Evolutionary conservation across 1,140 invertebrate species (phyloP).

Genomic region (Neodiprion lecontei): DNA sequence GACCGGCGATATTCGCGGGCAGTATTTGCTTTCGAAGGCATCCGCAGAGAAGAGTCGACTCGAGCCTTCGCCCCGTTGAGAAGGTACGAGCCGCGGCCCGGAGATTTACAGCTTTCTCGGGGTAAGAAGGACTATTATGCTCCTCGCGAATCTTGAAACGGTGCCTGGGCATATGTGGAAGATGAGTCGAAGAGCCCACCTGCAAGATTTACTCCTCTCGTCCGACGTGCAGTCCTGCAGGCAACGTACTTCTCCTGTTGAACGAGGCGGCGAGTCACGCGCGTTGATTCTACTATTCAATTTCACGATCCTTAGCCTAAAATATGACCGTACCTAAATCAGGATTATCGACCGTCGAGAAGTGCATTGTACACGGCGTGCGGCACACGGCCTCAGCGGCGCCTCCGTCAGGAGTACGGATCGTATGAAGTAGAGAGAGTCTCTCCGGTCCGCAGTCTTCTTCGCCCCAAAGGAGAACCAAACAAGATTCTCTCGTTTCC

Average conservation of each 20-base stretch:
- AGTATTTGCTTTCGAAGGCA: no score
- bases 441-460: background rate
- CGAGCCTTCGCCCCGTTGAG: background rate
- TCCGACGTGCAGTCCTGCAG: conserved; percentile 18
- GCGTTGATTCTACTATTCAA: conserved; percentile 48
- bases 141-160: background rate
- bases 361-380: conserved; percentile 17
- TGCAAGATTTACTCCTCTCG: conserved; percentile 43
- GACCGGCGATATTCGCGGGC: no score
- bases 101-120: conserved; percentile 7
- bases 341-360: conserved; percentile 42
- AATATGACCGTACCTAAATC: conserved; percentile 48
- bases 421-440: no score
- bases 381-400: background rate
- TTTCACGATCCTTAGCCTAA: conserved; percentile 49
- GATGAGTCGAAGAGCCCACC: conserved; percentile 28
- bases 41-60: background rate
- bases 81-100: background rate
- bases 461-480: background rate
- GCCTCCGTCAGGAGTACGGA: background rate
- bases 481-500: background rate
- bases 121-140: background rate
- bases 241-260: background rate
- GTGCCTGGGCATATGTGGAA: background rate
- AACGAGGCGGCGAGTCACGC: conserved; percentile 19